Conservation (phyloP, 2,888 invertebrate genomes). For the Heliconius ethilla region DNA sequence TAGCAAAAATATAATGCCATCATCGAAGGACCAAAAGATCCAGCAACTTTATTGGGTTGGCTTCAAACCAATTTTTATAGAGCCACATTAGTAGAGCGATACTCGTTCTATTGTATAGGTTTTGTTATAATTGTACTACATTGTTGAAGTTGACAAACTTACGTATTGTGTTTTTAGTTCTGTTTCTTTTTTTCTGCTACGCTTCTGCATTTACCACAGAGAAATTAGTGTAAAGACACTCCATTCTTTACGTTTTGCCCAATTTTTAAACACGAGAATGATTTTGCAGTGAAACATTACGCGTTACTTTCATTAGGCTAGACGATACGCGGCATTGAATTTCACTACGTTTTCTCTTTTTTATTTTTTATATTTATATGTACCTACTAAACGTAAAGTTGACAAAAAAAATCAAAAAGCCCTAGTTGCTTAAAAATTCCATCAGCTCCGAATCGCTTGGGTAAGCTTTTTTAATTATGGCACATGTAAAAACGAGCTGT, state of each 20-base stretch:
- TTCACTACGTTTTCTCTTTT: no score
- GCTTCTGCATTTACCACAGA: neutral
- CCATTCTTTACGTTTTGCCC: no score
- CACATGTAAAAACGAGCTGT: slow-evolving; percentile 38
- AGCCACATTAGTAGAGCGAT: slow-evolving; percentile 15
- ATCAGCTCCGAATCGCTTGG: slow-evolving; percentile 42
- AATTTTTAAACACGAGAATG: no score
- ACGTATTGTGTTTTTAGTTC: neutral
- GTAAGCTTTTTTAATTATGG: slow-evolving; percentile 45
- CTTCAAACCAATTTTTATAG: slow-evolving; percentile 21
- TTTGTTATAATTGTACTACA: slow-evolving; percentile 15
- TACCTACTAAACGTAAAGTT: neutral
- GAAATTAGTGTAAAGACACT: neutral
- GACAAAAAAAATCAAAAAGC: slow-evolving; percentile 23
- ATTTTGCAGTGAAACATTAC: no score
- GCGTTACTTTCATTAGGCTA: no score
- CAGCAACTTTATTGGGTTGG: slow-evolving; percentile 27
- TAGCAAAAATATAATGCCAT: slow-evolving; percentile 37
- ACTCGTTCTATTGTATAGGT: neutral
- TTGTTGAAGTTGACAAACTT: neutral
- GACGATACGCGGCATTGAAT: no score
- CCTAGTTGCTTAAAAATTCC: slow-evolving; percentile 45
- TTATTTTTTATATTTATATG: no score
- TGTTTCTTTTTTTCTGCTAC: neutral
- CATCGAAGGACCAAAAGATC: slow-evolving; percentile 33